These are phyloP conservation scores for Gymnothorax javanicus DNA, from an alignment of 2,797 vertebrate genomes.

Conservation along the genomic window DNA sequence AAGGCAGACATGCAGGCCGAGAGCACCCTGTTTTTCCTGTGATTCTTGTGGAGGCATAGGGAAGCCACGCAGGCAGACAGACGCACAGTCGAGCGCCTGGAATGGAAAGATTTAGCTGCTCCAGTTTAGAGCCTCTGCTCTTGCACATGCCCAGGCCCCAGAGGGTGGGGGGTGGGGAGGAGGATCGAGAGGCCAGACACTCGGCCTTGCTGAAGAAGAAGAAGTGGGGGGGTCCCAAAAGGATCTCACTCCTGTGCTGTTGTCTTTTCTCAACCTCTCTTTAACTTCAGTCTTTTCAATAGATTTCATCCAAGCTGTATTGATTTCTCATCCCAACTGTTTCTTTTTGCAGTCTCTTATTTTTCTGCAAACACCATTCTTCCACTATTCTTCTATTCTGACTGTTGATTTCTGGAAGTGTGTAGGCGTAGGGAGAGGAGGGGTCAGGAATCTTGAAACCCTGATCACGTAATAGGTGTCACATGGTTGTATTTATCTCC, in stretches of 20 bases:
- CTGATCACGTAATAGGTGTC: constrained; percentile 14
- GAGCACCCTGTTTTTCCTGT: background rate
- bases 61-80: constrained; percentile 1
- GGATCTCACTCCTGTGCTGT: constrained; percentile 59
- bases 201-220: constrained; percentile 27
- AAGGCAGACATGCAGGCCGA: background rate
- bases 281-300: background rate
- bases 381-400: background rate
- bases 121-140: constrained; percentile 50
- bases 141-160: constrained; percentile 54
- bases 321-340: background rate
- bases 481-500: constrained; percentile 24
- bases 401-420: constrained; percentile 20
- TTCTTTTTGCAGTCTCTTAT: constrained; percentile 1
- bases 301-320: background rate
- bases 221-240: constrained; percentile 66
- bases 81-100: background rate
- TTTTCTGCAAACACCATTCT: constrained; percentile 3
- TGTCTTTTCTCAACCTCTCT: background rate
- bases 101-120: constrained; percentile 39
- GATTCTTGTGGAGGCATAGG: background rate
- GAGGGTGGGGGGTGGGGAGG: constrained; percentile 66
- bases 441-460: background rate
- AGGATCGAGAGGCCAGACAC: constrained; percentile 57
- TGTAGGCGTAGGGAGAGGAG: constrained; percentile 5